A percentile compares a stretch with the other conserved stretches of the same genome.
Conservation (phyloP, 2,113 vertebrate species). For the Myanophis thanlyinensis region DNA sequence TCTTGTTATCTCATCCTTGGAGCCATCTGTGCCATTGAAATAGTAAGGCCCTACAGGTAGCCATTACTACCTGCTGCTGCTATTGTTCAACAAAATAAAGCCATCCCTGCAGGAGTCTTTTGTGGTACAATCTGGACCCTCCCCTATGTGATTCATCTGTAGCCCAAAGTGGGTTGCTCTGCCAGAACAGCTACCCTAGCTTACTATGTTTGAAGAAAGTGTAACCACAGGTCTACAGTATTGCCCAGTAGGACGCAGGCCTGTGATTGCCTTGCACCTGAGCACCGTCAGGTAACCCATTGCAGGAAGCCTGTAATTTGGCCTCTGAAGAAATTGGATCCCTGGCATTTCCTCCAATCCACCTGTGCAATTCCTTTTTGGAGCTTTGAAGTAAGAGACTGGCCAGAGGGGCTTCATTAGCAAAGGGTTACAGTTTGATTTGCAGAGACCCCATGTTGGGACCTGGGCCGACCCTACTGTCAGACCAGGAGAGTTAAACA, state of each 20-base stretch:
- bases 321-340: conserved; percentile 18
- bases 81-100: conserved; percentile 20
- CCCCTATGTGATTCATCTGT: conserved; percentile 13
- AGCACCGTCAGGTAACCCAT: conserved; percentile 53
- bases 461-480: not conserved
- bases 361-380: conserved; percentile 3
- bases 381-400: conserved; percentile 22
- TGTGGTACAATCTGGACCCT: not conserved
- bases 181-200: conserved; percentile 47
- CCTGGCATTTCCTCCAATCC: conserved; percentile 7
- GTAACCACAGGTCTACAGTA: conserved; percentile 10
- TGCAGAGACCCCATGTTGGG: conserved; percentile 1
- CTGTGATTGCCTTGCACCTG: conserved; percentile 48
- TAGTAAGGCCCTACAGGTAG: not conserved
- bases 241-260: conserved; percentile 33
- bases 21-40: conserved; percentile 26
- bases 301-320: conserved; percentile 63
- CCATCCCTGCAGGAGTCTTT: conserved; percentile 13
- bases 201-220: conserved; percentile 28
- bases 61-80: conserved; percentile 35
- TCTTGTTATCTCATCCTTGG: not conserved
- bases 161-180: conserved; percentile 45
- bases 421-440: not conserved
- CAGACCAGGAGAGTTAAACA: not conserved
- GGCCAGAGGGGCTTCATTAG: conserved; percentile 16